Base-by-base conservation (phyloP, 1,140 invertebrate genomes). In the Brachionus angularis region DNA sequence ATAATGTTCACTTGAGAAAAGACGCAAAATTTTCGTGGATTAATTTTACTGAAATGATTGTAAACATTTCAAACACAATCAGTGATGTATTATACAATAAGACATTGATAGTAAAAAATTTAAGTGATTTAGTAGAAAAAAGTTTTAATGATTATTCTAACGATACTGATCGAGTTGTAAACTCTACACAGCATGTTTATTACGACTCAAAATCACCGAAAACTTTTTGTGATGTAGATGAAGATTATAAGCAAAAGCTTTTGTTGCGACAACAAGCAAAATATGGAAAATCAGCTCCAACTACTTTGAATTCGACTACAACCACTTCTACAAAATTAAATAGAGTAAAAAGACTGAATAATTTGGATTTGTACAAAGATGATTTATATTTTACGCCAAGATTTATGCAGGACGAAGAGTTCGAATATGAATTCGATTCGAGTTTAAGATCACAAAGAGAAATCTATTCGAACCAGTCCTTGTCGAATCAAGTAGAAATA, bases 1-100 rank as follows among this genome's bases (percentile, higher is more conserved):
- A 67, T 25, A 47, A 67, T 12, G 10, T 50, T 1, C 39, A 67
- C 5, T 50, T 67, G 62, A 27, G 47, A 0, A 31, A 46, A 12
- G 62, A 67, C 25, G 62, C 42, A 21, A 46, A 50, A 18, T 67
- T 67, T 31, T 46, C 62, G 7, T 67, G 62, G 62, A 67, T 67
- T 21, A 67, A 67, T 14, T 67, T 67, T 23, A 67, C 62, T 33
- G 29, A 67, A 47, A 67, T 67, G 62, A 67, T 67, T 25, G 47
- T 67, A 7, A 67, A 67, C 62, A 67, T 67, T 12, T 67, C 62
- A 10, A 47, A 27, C 5, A 47, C 62, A 36, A 29, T 67, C 1
- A 67, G 62, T n/a, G 21, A 67, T 5, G 62, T 67, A 27, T 34
- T 67, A 21, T 67, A 67, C 23, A 47, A 67, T 33, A 67, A 67